Evolutionary conservation across 2,113 vertebrate species (phyloP).

Genomic region (Pelusios castaneus): DNA sequence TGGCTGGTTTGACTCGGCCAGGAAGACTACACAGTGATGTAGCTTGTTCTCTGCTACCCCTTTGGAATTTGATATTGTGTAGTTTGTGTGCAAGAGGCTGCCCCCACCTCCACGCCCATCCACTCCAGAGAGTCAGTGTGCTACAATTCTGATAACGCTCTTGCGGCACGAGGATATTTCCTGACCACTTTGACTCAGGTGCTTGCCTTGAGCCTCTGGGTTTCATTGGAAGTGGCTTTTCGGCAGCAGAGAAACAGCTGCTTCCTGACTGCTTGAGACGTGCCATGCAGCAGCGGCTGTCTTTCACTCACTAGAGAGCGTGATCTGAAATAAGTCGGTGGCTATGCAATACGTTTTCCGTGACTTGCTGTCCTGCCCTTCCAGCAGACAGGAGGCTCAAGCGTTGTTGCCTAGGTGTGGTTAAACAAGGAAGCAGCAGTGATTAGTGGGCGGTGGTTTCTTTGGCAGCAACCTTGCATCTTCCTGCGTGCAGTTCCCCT

Average conservation of each 20-base stretch:
- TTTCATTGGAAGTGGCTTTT: neutral
- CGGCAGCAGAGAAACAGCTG: neutral
- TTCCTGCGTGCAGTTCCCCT: neutral
- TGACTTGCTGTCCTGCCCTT: constrained; percentile 8
- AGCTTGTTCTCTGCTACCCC: neutral
- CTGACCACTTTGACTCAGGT: neutral
- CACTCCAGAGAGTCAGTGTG: neutral
- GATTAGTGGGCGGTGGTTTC: neutral
- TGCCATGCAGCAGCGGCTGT: neutral
- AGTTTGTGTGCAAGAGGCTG: neutral
- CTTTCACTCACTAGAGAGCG: neutral
- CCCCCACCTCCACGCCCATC: neutral
- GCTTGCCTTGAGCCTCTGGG: neutral
- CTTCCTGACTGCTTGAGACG: neutral
- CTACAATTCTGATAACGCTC: neutral
- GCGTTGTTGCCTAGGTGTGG: neutral
- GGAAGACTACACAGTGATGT: neutral
- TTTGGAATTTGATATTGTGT: neutral
- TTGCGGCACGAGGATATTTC: neutral
- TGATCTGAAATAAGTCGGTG: neutral
- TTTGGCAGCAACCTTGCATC: neutral
- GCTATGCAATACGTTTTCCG: neutral
- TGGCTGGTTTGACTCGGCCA: neutral
- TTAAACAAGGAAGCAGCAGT: accelerated
- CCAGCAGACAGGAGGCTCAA: accelerated